Conservation (phyloP, 2,113 vertebrate genomes). For the Climacteris rufus region DNA sequence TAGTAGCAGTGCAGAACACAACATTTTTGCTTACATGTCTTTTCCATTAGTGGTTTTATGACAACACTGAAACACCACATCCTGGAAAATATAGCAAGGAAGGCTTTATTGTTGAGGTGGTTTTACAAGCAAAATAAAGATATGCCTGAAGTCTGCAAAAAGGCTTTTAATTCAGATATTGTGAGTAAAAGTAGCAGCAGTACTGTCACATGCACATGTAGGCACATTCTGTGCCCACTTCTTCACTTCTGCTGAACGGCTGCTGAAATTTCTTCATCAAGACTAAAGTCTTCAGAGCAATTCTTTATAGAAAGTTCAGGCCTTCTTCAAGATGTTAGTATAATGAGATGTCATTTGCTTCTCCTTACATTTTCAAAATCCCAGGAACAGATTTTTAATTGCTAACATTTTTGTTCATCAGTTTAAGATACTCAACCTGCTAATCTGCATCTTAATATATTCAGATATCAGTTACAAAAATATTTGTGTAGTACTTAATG, state of each 20-base stretch:
- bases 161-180: neutral
- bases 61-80: neutral
- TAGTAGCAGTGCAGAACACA: neutral
- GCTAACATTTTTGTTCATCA: neutral
- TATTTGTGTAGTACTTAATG: neutral
- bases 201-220: neutral
- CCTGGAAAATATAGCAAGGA: neutral
- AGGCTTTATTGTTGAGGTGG: neutral
- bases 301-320: neutral
- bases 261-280: neutral
- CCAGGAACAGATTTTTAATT: neutral
- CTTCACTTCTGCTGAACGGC: neutral
- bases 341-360: neutral
- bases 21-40: neutral
- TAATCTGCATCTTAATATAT: neutral
- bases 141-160: neutral
- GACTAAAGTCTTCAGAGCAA: neutral
- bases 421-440: neutral
- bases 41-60: neutral
- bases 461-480: neutral
- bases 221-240: neutral
- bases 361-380: neutral
- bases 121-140: neutral
- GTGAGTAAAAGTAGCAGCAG: neutral
- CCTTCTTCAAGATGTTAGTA: neutral